These are phyloP conservation scores for Cyphomyrus plagiostoma DNA, from an alignment of 2,113 vertebrate species.

Conservation along the genomic window DNA sequence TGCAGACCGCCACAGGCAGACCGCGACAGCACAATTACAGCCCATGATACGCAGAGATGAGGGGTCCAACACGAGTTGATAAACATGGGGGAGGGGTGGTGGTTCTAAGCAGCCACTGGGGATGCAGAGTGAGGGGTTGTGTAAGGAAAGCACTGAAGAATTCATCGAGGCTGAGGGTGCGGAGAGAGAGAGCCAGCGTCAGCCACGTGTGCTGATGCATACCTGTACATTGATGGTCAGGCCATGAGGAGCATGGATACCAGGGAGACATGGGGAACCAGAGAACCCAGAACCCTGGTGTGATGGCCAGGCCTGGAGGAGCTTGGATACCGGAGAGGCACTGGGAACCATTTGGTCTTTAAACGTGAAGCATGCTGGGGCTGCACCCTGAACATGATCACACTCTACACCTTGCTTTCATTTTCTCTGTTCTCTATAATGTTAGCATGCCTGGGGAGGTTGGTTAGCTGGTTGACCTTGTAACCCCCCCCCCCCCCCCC, in stretches of 20 bases:
- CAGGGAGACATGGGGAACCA: background rate
- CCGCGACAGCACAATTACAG: too few relatives aligned
- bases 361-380: background rate
- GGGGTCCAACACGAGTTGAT: background rate
- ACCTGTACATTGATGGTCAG: too few relatives aligned
- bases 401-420: background rate
- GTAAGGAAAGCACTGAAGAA: background rate
- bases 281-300: background rate
- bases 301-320: too few relatives aligned
- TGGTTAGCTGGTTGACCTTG: background rate
- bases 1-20: too few relatives aligned
- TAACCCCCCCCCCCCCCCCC: too few relatives aligned
- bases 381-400: background rate
- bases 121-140: background rate
- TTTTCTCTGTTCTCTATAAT: background rate
- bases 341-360: background rate
- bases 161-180: background rate
- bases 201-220: background rate
- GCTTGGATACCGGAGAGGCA: too few relatives aligned
- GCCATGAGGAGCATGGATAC: background rate
- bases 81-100: background rate
- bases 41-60: too few relatives aligned
- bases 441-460: background rate
- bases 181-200: background rate
- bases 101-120: background rate